Conservation (phyloP, 2,797 vertebrate genomes). For the Sebastes hubbsi region DNA sequence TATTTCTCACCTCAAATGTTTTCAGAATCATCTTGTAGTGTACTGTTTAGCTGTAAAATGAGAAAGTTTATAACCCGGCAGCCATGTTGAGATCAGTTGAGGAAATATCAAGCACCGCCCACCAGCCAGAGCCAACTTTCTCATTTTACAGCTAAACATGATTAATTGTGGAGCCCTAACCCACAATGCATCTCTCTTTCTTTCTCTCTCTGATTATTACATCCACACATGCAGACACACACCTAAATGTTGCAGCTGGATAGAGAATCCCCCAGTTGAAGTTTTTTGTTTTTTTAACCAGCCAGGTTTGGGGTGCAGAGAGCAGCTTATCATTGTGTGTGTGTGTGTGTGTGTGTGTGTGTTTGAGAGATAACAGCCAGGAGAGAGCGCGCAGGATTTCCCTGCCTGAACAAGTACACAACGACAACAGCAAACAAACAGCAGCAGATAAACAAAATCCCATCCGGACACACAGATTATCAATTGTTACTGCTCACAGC, state of each 20-base stretch:
- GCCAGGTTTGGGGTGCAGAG: not conserved
- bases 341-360: conserved; percentile 12
- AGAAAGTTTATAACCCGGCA: too few relatives aligned
- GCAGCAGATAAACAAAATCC: conserved; percentile 22
- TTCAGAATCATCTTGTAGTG: too few relatives aligned
- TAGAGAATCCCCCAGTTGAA: not conserved
- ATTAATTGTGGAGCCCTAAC: not conserved
- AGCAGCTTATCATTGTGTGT: conserved; percentile 20
- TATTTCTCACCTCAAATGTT: too few relatives aligned
- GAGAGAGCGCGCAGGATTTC: not conserved
- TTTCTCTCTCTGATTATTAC: not conserved
- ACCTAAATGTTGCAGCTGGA: not conserved
- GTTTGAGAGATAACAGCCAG: conserved; percentile 23
- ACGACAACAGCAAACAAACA: conserved; percentile 1
- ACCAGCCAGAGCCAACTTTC: too few relatives aligned
- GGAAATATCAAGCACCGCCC: too few relatives aligned
- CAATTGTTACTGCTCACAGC: not conserved
- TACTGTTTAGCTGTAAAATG: too few relatives aligned
- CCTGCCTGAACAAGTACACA: conserved; percentile 2
- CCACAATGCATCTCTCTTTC: not conserved
- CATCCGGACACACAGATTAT: conserved; percentile 4
- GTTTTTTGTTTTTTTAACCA: not conserved
- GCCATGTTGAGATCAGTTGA: too few relatives aligned
- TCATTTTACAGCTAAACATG: too few relatives aligned
- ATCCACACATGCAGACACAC: not conserved